A percentile compares a stretch with the other conserved stretches of the same genome.
phyloP scores from a whole-genome alignment of 2,797 vertebrate genomes.

The Kryptopterus vitreolus region DNA sequence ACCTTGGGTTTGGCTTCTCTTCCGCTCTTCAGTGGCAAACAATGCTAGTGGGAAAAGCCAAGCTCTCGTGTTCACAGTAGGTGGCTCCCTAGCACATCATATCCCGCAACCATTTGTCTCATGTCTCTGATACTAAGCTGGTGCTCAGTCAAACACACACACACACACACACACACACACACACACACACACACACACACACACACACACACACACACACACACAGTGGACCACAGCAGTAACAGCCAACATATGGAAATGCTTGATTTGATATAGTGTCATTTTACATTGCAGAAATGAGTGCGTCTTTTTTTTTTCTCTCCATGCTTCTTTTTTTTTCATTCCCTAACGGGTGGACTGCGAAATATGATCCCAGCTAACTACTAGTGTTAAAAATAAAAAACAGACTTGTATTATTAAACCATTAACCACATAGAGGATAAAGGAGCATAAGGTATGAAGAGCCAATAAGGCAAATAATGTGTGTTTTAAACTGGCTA shows the following conservation, averaged over 20 bases:
- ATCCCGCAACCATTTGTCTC: constrained; percentile 47
- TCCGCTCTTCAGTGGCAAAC: constrained; percentile 27
- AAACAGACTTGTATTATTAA: constrained; percentile 84
- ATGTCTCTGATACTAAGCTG: constrained; percentile 45
- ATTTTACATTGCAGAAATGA: constrained; percentile 99
- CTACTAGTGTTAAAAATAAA: constrained; percentile 88
- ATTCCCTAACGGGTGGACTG: constrained; percentile 80
- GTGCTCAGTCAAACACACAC: constrained; percentile 29
- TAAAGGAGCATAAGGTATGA: constrained; percentile 30
- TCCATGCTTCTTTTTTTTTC: constrained; percentile 67
- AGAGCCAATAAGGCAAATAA: constrained; percentile 26
- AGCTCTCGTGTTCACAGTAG: constrained; percentile 76
- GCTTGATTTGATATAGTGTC: constrained; percentile 99
- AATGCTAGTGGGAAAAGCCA: constrained; percentile 8
- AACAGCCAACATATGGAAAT: constrained; percentile 96
- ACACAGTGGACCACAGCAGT: constrained; percentile 49
- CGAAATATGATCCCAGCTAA: constrained; percentile 91
- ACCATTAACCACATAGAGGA: constrained; percentile 81
- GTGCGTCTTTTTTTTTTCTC: constrained; percentile 75
- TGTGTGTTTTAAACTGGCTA: neutral
- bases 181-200: constrained; percentile 32
- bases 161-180: constrained; percentile 4
- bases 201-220: constrained; percentile 40
- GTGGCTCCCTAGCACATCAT: constrained; percentile 81
- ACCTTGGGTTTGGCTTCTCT: neutral